A percentile compares a stretch with the other conserved stretches of the same genome.
Conservation (phyloP, 1,140 invertebrate species). For the Drosophila arizonae region DNA sequence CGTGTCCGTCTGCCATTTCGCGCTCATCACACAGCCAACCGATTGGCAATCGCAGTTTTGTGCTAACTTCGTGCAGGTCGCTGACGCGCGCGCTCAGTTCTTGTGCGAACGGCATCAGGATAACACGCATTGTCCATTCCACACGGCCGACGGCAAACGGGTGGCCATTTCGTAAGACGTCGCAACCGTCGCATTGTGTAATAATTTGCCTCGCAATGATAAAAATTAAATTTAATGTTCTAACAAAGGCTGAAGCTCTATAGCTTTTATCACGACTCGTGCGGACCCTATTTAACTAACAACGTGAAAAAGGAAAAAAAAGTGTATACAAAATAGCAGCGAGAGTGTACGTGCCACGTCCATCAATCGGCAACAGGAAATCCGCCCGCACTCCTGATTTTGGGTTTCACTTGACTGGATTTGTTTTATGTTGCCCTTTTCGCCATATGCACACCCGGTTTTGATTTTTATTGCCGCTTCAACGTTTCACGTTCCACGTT, state of each 20-base stretch:
- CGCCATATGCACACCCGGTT: conserved; percentile 45
- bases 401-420: conserved; percentile 49
- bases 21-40: conserved; percentile 10
- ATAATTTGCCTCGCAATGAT: conserved; percentile 22
- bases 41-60: conserved; percentile 13
- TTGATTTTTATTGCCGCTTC: conserved; percentile 69
- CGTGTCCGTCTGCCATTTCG: conserved; percentile 18
- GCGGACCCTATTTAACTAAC: conserved; percentile 11
- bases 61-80: conserved; percentile 36
- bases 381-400: conserved; percentile 8
- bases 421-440: conserved; percentile 44
- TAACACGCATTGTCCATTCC: conserved; percentile 11
- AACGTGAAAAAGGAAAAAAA: neutral
- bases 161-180: conserved; percentile 1
- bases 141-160: conserved; percentile 2
- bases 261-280: neutral
- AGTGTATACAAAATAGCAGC: neutral
- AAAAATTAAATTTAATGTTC: conserved; percentile 34
- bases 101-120: conserved; percentile 44
- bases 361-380: conserved; percentile 51
- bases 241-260: neutral
- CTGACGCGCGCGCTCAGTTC: conserved; percentile 38
- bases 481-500: conserved; percentile 5
- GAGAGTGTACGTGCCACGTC: conserved; percentile 56
- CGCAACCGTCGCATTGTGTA: conserved; percentile 34